Percentiles rank a stretch among this genome's conserved stretches.
These are phyloP conservation scores for Parazoanthus swiftii DNA, from an alignment of 92 coral and sea anemone genomes.

Conservation along the genomic window DNA sequence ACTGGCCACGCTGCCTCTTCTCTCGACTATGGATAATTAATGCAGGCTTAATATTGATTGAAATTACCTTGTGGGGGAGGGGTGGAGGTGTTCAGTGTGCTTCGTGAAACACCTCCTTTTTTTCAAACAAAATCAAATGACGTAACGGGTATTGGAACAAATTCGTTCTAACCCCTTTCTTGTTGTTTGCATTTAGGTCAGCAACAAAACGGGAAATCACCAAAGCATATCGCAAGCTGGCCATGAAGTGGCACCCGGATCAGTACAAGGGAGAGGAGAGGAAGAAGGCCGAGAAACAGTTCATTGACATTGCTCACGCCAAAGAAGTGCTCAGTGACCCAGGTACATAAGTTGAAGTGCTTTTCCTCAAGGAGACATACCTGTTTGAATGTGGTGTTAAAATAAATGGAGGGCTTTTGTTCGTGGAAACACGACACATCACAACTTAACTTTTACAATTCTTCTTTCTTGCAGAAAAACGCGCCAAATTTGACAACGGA, in stretches of 20 bases:
- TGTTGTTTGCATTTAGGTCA: slow-evolving; percentile 57
- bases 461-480: slow-evolving; percentile 70
- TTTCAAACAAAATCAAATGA: too few species aligned
- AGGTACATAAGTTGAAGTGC: slow-evolving; percentile 54
- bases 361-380: too few species aligned
- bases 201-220: slow-evolving; percentile 88
- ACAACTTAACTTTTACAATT: background rate
- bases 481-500: slow-evolving; percentile 92
- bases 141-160: too few species aligned
- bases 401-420: too few species aligned
- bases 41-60: too few species aligned
- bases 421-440: background rate
- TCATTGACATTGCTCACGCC: slow-evolving; percentile 97
- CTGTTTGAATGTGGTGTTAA: too few species aligned
- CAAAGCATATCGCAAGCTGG: slow-evolving; percentile 91
- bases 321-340: slow-evolving; percentile 96
- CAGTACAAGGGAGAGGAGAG: slow-evolving; percentile 86
- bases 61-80: too few species aligned
- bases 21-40: too few species aligned
- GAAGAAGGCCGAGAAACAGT: slow-evolving; percentile 90
- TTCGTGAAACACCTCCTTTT: too few species aligned
- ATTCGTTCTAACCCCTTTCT: background rate
- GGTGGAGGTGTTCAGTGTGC: too few species aligned
- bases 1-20: too few species aligned
- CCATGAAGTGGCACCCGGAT: slow-evolving; percentile 98